A percentile compares a stretch with the other conserved stretches of the same genome.
Evolutionary conservation across 2,113 vertebrate species (phyloP).

Genomic region (Malaclemys terrapin): DNA sequence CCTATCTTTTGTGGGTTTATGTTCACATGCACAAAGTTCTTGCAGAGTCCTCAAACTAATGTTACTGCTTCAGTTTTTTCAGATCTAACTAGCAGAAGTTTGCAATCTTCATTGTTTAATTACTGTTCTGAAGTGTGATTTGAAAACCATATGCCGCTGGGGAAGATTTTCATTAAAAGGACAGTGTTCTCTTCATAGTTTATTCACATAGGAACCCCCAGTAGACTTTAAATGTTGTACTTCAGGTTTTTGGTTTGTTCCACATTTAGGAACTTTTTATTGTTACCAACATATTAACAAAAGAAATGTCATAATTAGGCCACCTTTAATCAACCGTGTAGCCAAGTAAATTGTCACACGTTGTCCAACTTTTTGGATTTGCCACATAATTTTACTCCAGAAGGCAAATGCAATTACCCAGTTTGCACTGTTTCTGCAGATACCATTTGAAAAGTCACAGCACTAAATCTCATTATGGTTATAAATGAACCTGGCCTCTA

Average conservation of each 20-base stretch:
- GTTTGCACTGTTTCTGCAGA: not conserved
- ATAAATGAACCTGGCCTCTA: not conserved
- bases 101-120: constrained; percentile 22
- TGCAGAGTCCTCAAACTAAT: not conserved
- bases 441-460: not conserved
- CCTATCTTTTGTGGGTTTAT: not conserved
- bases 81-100: constrained; percentile 19
- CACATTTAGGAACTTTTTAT: not conserved
- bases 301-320: not conserved
- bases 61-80: not conserved
- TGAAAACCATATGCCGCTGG: not conserved
- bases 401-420: not conserved
- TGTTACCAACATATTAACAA: not conserved
- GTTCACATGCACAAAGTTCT: not conserved
- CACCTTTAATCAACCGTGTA: not conserved
- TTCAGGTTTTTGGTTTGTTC: not conserved
- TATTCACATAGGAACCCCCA: not conserved
- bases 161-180: not conserved
- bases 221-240: not conserved
- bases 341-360: not conserved
- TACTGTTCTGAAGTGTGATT: not conserved
- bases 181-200: not conserved
- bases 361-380: not conserved
- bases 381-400: not conserved
- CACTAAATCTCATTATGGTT: not conserved